These are phyloP conservation scores for Stichopus chloronotus DNA, from an alignment of 35 echinoderm and acorn worm genomes.

Conservation along the genomic window DNA sequence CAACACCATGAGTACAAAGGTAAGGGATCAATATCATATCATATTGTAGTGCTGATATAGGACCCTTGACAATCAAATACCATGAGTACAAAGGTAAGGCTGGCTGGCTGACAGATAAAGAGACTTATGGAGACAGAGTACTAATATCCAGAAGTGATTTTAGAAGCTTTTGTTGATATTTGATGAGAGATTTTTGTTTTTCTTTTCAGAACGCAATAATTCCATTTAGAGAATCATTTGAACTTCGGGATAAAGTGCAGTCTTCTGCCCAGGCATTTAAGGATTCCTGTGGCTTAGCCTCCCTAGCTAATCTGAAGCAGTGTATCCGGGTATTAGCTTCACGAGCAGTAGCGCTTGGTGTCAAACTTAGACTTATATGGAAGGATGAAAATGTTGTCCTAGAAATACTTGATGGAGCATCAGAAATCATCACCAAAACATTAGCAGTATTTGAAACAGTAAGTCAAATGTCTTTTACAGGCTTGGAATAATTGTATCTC, in stretches of 20 bases:
- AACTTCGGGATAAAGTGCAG: slow-evolving; percentile 94
- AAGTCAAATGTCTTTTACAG: slow-evolving; percentile 24
- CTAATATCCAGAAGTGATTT: not conserved
- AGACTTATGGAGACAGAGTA: not conserved
- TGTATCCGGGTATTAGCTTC: slow-evolving; percentile 75
- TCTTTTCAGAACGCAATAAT: slow-evolving; percentile 70
- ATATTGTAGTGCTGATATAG: no score
- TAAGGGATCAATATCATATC: no score
- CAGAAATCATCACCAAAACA: slow-evolving; percentile 87
- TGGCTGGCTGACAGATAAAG: no score
- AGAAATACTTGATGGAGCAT: slow-evolving; percentile 60
- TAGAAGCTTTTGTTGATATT: slow-evolving; percentile 18
- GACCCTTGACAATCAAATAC: no score
- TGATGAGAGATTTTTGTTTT: not conserved
- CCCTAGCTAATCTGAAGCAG: slow-evolving; percentile 96
- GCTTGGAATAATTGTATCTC: no score
- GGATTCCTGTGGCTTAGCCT: slow-evolving; percentile 87
- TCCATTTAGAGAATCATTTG: slow-evolving; percentile 75
- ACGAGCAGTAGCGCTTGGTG: slow-evolving; percentile 53
- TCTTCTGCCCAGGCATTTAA: slow-evolving; percentile 78
- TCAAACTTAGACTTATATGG: slow-evolving; percentile 56
- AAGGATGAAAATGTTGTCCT: slow-evolving; percentile 64
- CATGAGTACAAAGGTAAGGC: no score
- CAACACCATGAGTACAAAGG: no score
- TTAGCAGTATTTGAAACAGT: slow-evolving; percentile 78